Conservation (phyloP, 2,113 vertebrate species). For the Agapornis roseicollis region DNA sequence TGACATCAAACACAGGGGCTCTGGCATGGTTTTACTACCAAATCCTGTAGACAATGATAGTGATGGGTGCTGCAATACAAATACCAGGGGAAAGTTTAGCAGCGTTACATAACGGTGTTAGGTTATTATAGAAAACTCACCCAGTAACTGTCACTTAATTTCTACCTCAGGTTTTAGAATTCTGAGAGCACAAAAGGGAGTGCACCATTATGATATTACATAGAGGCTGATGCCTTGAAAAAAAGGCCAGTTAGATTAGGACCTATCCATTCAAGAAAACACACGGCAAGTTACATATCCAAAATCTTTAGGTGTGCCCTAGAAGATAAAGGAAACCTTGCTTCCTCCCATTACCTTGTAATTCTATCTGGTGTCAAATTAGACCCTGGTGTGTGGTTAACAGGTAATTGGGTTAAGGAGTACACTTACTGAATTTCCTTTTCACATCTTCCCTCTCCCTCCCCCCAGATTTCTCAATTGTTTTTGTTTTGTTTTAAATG, state of each 20-base stretch:
- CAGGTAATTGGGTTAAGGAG: background rate
- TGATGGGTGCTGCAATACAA: background rate
- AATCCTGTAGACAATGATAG: background rate
- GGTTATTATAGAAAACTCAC: background rate
- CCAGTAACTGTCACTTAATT: background rate
- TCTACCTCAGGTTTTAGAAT: background rate
- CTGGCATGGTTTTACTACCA: background rate
- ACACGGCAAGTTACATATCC: background rate
- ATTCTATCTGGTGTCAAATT: background rate
- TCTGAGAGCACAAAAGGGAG: background rate
- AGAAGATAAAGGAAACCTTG: background rate
- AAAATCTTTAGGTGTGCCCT: background rate
- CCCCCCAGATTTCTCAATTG: background rate
- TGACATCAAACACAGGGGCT: background rate
- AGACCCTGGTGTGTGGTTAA: background rate
- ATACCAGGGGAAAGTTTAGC: background rate
- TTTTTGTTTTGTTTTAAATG: background rate
- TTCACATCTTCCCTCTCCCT: rapidly evolving
- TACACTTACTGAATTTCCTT: background rate
- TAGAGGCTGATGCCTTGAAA: background rate
- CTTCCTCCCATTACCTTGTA: background rate
- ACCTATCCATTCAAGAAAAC: background rate
- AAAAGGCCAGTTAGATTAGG: background rate
- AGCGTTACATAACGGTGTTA: background rate
- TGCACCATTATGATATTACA: background rate